phyloP scores from a whole-genome alignment of 2,888 invertebrate genomes.

The Lordiphosa fenestrarum region DNA sequence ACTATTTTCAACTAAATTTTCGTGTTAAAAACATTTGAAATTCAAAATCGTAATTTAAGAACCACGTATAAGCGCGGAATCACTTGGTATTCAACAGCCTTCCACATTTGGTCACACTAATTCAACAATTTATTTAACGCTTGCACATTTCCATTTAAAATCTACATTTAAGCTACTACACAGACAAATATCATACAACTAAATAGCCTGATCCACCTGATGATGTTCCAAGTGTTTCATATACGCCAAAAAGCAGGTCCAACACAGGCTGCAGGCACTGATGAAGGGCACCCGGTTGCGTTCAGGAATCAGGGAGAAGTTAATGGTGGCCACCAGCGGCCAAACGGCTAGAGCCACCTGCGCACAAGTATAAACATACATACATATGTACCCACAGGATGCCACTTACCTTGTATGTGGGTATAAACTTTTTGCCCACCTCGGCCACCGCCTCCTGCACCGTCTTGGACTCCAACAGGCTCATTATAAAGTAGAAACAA shows the following conservation, averaged over 20 bases:
- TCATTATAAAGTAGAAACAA: slow-evolving; percentile 89
- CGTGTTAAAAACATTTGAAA: no score
- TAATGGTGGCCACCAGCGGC: slow-evolving; percentile 87
- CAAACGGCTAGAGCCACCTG: slow-evolving; percentile 86
- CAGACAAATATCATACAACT: slow-evolving; percentile 1
- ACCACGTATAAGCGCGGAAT: no score
- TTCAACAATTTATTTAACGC: no score
- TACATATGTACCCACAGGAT: no score
- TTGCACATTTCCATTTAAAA: no score
- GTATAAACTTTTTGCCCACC: slow-evolving; percentile 87
- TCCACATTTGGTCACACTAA: no score
- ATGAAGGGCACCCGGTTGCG: slow-evolving; percentile 88
- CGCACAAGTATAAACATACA: background rate
- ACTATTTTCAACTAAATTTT: no score
- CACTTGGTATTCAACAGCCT: no score
- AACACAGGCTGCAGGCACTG: slow-evolving; percentile 86
- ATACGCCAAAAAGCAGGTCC: slow-evolving; percentile 89
- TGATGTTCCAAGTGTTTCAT: slow-evolving; percentile 85
- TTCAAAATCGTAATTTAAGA: no score
- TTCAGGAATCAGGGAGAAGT: slow-evolving; percentile 86
- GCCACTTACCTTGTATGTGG: slow-evolving; percentile 83
- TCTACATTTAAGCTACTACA: no score
- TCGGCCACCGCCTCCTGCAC: slow-evolving; percentile 84
- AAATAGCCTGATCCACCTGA: slow-evolving; percentile 59
- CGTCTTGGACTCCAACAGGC: slow-evolving; percentile 86